Conservation (phyloP, 2,797 vertebrate genomes). For the Semotilus atromaculatus region DNA sequence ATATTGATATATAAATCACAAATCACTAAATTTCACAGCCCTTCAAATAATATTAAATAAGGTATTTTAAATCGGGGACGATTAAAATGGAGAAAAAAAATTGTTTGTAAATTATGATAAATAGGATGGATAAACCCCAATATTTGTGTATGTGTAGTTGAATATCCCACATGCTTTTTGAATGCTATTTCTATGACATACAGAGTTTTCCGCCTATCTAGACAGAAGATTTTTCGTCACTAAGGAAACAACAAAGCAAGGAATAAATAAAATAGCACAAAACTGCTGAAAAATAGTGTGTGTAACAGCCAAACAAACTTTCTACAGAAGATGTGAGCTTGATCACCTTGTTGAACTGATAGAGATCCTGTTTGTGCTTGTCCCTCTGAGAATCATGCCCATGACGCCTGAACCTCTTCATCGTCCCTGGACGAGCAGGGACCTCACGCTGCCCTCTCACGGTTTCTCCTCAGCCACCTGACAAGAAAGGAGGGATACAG, state of each 20-base stretch:
- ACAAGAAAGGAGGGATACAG: background rate
- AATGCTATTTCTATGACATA: background rate
- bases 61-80: no score
- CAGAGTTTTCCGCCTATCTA: background rate
- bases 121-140: background rate
- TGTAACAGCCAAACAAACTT: background rate
- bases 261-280: background rate
- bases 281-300: background rate
- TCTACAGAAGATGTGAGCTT: background rate
- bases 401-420: slow-evolving; percentile 94
- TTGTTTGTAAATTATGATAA: background rate
- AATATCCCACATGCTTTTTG: background rate
- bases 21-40: background rate
- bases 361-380: slow-evolving; percentile 92
- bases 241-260: background rate
- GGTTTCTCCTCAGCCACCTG: slow-evolving; percentile 52
- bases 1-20: background rate
- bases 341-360: slow-evolving; percentile 94
- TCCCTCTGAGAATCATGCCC: slow-evolving; percentile 92
- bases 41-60: background rate
- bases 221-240: background rate
- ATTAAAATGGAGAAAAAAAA: accelerated
- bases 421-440: slow-evolving; percentile 73
- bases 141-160: background rate
- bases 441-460: slow-evolving; percentile 50